These are phyloP conservation scores for Xenotilapia caudafasciata DNA, from an alignment of 2,113 vertebrate species.

Conservation along the genomic window DNA sequence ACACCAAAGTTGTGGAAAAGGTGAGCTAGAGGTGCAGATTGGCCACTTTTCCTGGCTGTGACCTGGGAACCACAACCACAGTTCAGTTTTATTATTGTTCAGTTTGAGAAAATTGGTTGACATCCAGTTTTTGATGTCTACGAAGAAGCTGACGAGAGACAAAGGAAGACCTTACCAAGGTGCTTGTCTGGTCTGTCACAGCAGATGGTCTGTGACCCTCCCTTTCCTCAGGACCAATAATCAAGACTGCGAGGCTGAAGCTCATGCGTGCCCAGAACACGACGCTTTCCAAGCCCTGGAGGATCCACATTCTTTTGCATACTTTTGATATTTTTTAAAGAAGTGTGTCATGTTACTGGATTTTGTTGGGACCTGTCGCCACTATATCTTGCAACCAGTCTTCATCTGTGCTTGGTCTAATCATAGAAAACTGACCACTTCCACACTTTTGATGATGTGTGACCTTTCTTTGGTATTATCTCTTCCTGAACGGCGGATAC, in stretches of 20 bases:
- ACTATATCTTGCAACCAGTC: not conserved
- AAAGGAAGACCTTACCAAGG: not conserved
- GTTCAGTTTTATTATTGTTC: not conserved
- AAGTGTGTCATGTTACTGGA: not conserved
- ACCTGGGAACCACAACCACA: not conserved
- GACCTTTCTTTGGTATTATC: not conserved
- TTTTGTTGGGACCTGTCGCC: not conserved
- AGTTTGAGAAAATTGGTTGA: not conserved
- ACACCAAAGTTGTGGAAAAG: not conserved
- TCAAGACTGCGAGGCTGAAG: not conserved
- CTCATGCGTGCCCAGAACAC: not conserved
- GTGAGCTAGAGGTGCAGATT: not conserved
- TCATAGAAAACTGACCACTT: not conserved
- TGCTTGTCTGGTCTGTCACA: not conserved
- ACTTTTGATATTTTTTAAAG: not conserved
- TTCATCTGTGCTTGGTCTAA: not conserved
- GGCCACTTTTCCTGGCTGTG: not conserved
- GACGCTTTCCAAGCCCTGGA: not conserved
- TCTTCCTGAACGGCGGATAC: not conserved
- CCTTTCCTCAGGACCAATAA: not conserved
- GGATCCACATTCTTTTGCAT: not conserved
- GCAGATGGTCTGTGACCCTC: not conserved
- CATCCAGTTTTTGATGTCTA: not conserved
- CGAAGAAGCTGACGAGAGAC: not conserved
- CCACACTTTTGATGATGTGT: not conserved